Evolutionary conservation across 2,888 invertebrate species (phyloP).

Genomic region (Tiliacea citrago): DNA sequence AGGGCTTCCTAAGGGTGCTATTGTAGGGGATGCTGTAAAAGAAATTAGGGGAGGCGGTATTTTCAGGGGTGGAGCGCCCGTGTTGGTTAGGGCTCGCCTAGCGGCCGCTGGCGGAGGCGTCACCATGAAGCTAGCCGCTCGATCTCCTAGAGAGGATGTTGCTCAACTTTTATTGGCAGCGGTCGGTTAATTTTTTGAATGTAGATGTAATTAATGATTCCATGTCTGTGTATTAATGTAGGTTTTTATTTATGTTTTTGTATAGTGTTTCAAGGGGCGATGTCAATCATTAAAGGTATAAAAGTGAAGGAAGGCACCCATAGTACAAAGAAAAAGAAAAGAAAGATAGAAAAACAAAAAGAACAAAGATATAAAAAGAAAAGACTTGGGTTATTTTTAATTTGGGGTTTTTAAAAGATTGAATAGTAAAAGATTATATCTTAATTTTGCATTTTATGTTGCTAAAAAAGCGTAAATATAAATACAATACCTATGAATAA

Average conservation of each 20-base stretch:
- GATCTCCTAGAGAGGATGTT: constrained; percentile 96
- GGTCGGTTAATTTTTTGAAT: constrained; percentile 92
- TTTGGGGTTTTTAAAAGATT: no score
- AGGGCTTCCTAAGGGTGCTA: constrained; percentile 79
- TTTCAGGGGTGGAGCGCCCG: constrained; percentile 97
- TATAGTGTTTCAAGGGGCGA: background rate
- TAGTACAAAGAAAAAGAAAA: no score
- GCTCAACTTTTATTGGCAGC: constrained; percentile 96
- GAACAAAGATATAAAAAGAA: no score
- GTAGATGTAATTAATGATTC: constrained; percentile 15
- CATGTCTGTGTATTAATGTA: constrained; percentile 20
- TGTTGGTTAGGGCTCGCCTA: constrained; percentile 96
- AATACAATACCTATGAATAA: no score
- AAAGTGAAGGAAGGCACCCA: no score
- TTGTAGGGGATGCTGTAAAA: constrained; percentile 84
- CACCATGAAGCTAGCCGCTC: constrained; percentile 97
- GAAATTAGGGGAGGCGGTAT: constrained; percentile 92
- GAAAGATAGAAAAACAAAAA: no score
- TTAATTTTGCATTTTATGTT: background rate
- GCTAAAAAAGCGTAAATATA: no score
- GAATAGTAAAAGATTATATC: no score
- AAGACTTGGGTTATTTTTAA: no score
- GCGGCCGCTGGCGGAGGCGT: constrained; percentile 94
- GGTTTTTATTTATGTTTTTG: constrained; percentile 25
- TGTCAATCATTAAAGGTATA: background rate